A percentile compares a stretch with the other conserved stretches of the same genome.
Evolutionary conservation across 2,888 invertebrate species (phyloP).

Genomic region (Tipula unca): DNA sequence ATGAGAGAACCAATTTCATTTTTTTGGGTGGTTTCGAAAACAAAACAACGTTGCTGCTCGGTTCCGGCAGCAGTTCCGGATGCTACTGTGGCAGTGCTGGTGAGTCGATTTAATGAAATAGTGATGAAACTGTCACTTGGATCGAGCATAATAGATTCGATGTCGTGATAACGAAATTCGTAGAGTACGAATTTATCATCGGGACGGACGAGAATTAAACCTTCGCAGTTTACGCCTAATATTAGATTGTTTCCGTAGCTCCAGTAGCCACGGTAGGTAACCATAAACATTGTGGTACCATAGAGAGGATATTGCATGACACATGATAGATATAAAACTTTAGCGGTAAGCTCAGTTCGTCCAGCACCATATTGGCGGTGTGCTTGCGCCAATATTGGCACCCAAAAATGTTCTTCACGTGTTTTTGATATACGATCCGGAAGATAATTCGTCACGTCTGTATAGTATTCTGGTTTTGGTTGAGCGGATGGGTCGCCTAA

Average conservation of each 20-base stretch:
- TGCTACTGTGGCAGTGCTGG: conserved; percentile 29
- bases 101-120: conserved; percentile 68
- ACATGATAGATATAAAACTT: conserved; percentile 86
- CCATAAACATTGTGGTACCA: conserved; percentile 78
- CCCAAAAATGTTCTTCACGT: conserved; percentile 76
- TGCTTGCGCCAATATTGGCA: conserved; percentile 77
- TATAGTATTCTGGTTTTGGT: conserved; percentile 75
- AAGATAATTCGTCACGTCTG: conserved; percentile 83
- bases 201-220: conserved; percentile 82
- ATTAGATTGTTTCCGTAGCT: conserved; percentile 66
- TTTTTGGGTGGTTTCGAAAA: conserved; percentile 83
- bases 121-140: conserved; percentile 89
- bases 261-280: conserved; percentile 91
- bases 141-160: conserved; percentile 84
- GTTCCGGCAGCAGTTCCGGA: conserved; percentile 31
- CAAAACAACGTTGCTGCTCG: conserved; percentile 70
- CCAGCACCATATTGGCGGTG: conserved; percentile 89
- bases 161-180: conserved; percentile 83
- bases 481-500: conserved; percentile 70
- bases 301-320: conserved; percentile 95
- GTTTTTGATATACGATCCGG: conserved; percentile 74
- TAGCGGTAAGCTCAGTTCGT: conserved; percentile 81
- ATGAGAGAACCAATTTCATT: conserved; percentile 88
- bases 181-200: conserved; percentile 87
- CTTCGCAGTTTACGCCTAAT: conserved; percentile 83